Evolutionary conservation across 2,113 vertebrate genomes (phyloP), one percentile per base, ranked within the genome.

Genomic region (Boulengeromyrus knoepffleri): DNA sequence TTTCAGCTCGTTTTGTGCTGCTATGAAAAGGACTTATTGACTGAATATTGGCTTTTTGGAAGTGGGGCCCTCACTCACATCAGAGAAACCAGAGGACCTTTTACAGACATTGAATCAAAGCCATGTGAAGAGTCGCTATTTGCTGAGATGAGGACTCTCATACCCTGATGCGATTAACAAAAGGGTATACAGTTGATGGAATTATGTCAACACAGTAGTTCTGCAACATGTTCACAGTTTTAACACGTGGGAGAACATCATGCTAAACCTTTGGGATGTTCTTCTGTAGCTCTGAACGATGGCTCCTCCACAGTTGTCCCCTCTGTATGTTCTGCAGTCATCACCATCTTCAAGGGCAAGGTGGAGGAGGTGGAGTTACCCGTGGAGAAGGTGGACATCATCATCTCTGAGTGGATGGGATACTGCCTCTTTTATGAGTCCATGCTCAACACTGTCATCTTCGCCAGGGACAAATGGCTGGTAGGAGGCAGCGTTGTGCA

Each of bases 351-450:
- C 96, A 99, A 98, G 94, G 98, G 98, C 89, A 99, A 99, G 95
- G 98, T 99, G 94, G 98, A 99, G 94, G 98, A 99, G 95, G 98
- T 99, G 92, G 98, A 99, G 92, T 94, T 99, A 83, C 98, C 98
- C 0, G 97, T 99, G 96, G 98, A 99, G 92, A 97, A 99, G 93
- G 98, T 99, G 91, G 98, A 99, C 96, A 99, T 99, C 91, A 99
- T 99, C 93, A 97, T 99, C 96, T 99, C 98, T 3, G 98, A 99
- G 94, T 99, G 98, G 98, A 99, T 99, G 98, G 98, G 98, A 92
- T 99, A 99, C 93, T 99, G 98, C 90, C 97, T 99, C 77, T 99
- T 99, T 96, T 99, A 99, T 58, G 98, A 99, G 93, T 99, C 98
- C 86, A 99, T 99, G 98, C 97, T 99, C 92, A 99, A 99, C 94